Evolutionary conservation across 2,113 vertebrate species (phyloP).

Genomic region (Eurypyga helias): DNA sequence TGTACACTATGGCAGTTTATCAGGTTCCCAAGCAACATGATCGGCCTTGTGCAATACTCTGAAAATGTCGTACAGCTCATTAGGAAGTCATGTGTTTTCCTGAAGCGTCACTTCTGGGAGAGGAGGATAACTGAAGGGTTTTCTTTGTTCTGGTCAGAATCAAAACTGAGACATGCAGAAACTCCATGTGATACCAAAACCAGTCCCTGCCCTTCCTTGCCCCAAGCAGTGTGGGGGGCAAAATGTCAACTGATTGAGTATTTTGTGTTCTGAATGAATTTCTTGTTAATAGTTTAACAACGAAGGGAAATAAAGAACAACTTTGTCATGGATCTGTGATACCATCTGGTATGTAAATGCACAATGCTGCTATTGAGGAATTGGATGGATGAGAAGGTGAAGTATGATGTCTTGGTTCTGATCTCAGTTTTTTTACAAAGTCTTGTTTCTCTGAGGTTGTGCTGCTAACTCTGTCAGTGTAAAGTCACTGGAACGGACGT

Average conservation of each 20-base stretch:
- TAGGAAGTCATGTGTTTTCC: neutral
- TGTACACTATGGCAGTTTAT: accelerated
- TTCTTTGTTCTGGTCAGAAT: neutral
- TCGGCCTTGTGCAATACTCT: neutral
- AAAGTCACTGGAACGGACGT: neutral
- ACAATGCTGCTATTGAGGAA: neutral
- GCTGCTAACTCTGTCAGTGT: neutral
- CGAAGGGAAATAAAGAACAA: neutral
- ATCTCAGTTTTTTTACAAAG: neutral
- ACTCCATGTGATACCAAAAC: constrained; percentile 3
- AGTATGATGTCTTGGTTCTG: neutral
- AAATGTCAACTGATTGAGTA: neutral
- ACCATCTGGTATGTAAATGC: neutral
- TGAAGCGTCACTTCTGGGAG: neutral
- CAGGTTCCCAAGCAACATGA: neutral
- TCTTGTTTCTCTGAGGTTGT: neutral
- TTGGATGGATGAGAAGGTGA: neutral
- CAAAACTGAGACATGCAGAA: neutral
- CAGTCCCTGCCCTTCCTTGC: neutral
- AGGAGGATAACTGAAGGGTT: neutral
- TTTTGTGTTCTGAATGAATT: neutral
- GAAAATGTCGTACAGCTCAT: neutral
- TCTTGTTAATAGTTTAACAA: neutral
- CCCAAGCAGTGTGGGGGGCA: neutral
- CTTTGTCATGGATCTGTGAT: neutral